Conservation (phyloP, 2,113 vertebrate species). For the Plecotus auritus region DNA sequence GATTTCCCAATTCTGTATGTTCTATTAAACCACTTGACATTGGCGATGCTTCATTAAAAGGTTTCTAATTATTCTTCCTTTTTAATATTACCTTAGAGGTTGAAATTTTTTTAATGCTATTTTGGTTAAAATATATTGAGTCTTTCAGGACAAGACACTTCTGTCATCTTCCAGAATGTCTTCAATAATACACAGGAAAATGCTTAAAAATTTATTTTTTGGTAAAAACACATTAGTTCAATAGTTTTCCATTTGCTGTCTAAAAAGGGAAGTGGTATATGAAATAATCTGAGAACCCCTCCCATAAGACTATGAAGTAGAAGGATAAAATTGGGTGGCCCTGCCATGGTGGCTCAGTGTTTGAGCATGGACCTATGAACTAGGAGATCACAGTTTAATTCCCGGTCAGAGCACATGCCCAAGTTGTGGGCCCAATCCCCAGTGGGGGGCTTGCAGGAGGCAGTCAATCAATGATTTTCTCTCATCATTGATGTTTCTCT, state of each 20-base stretch:
- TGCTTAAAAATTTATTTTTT: background rate
- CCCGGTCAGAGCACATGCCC: too few species aligned
- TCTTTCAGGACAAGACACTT: background rate
- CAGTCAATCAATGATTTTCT: too few species aligned
- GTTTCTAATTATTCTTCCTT: background rate
- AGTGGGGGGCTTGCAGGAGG: too few species aligned
- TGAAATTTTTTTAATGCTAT: background rate
- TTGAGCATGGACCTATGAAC: too few species aligned
- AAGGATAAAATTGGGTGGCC: background rate
- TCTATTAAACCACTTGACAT: background rate
- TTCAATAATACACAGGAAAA: background rate
- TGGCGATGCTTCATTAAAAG: background rate
- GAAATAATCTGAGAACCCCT: background rate
- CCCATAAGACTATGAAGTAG: background rate
- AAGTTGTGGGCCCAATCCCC: too few species aligned
- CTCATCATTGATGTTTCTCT: too few species aligned
- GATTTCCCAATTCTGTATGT: background rate
- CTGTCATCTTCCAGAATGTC: background rate
- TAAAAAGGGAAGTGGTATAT: background rate
- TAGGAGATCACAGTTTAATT: too few species aligned
- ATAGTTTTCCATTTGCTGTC: background rate
- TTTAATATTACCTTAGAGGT: background rate
- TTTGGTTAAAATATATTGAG: background rate
- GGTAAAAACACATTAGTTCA: background rate
- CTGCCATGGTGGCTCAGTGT: too few species aligned